A percentile compares a stretch with the other conserved stretches of the same genome.
Conservation (phyloP, 2,797 vertebrate species). For the Gymnoscopelus microlampas region DNA sequence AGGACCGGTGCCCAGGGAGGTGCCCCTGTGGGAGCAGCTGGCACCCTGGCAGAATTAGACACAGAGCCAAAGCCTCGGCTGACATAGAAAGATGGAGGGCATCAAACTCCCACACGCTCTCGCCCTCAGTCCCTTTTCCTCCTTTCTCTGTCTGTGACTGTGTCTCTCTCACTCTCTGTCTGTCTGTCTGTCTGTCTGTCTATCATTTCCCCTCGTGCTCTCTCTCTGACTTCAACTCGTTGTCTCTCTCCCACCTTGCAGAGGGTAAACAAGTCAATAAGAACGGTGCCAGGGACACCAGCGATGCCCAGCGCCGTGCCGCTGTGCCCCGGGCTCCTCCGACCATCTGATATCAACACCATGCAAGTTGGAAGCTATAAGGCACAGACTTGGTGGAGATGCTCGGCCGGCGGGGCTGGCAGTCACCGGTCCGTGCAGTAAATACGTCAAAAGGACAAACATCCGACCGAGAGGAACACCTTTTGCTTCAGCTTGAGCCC, state of each 20-base stretch:
- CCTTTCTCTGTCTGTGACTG: too few relatives aligned
- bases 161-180: too few relatives aligned
- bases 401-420: background rate
- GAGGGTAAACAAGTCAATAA: conserved; percentile 63
- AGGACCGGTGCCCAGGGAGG: conserved; percentile 48
- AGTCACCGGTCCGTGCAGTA: too few relatives aligned
- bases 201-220: background rate
- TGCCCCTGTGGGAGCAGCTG: conserved; percentile 64
- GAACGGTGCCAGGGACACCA: conserved; percentile 55
- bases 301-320: conserved; percentile 42
- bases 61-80: conserved; percentile 48
- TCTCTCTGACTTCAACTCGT: background rate
- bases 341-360: conserved; percentile 59
- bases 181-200: too few relatives aligned
- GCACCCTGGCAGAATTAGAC: conserved; percentile 64
- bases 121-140: too few relatives aligned
- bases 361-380: conserved; percentile 16
- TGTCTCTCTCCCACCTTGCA: conserved; percentile 23
- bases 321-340: conserved; percentile 48
- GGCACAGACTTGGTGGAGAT: conserved; percentile 47
- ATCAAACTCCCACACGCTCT: too few relatives aligned
- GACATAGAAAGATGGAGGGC: too few relatives aligned
- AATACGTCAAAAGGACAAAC: too few relatives aligned
- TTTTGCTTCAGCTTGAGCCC: too few relatives aligned
- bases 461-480: too few relatives aligned